phyloP scores from a whole-genome alignment of 2,113 vertebrate genomes.

The Lipophrys pholis region DNA sequence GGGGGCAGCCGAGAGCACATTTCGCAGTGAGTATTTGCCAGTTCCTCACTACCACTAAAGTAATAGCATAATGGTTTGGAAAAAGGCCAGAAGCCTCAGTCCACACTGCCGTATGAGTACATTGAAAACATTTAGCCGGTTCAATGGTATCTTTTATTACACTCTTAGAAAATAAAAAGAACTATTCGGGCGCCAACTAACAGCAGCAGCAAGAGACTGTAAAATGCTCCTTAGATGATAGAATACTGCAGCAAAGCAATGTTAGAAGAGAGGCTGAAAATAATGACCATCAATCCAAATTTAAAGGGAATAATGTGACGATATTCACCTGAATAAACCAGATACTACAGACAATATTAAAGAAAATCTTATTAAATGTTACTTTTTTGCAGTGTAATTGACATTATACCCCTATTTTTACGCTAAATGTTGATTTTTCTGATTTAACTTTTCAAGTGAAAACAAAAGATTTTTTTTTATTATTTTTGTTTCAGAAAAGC shows the following conservation, averaged over 20 bases:
- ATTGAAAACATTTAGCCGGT: conserved; percentile 56
- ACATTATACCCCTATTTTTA: no score
- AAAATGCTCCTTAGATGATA: conserved; percentile 18
- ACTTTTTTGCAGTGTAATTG: no score
- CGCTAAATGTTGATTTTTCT: no score
- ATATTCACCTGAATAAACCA: conserved; percentile 32
- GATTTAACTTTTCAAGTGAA: no score
- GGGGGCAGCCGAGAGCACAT: conserved; percentile 28
- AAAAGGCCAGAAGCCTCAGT: conserved; percentile 54
- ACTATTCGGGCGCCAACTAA: conserved; percentile 25
- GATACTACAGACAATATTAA: conserved; percentile 7
- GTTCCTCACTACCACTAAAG: conserved; percentile 49
- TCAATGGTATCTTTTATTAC: conserved; percentile 59
- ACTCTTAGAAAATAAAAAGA: conserved; percentile 42
- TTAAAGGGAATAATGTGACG: conserved; percentile 20
- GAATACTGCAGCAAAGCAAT: conserved; percentile 7
- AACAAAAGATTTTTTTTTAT: no score
- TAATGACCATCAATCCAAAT: conserved; percentile 38
- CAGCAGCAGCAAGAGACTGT: conserved; percentile 12
- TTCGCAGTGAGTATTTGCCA: conserved; percentile 54
- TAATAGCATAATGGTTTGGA: conserved; percentile 52
- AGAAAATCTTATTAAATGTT: not conserved
- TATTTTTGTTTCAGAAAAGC: no score
- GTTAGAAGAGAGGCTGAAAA: conserved; percentile 22
- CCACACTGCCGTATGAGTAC: conserved; percentile 23